Conservation (phyloP, 2,797 vertebrate species). For the Aeoliscus strigatus region DNA sequence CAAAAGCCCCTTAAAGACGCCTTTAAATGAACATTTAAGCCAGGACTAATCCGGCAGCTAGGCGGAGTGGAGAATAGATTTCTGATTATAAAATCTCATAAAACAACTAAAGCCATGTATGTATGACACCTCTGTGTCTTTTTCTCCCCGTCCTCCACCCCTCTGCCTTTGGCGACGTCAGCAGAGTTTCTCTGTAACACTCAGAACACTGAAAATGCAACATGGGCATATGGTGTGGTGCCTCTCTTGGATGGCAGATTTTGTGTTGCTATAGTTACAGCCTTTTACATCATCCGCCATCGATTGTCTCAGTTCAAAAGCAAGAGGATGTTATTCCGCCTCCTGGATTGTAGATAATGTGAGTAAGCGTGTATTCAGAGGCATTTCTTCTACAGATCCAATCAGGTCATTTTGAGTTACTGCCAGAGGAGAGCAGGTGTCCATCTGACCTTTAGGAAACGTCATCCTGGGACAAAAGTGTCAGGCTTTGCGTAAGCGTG, state of each 20-base stretch:
- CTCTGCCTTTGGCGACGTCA: too few species aligned
- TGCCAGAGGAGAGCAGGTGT: not conserved
- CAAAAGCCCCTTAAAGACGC: not conserved
- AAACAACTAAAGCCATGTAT: not conserved
- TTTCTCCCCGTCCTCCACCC: not conserved
- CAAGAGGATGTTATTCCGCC: not conserved
- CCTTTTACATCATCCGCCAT: slow-evolving; percentile 37
- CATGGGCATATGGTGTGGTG: slow-evolving; percentile 23
- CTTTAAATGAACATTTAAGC: too few species aligned
- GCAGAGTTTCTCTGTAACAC: slow-evolving; percentile 6
- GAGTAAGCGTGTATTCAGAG: not conserved
- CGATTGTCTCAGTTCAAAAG: slow-evolving; percentile 15
- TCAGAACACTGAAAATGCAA: slow-evolving; percentile 24
- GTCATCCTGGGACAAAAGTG: slow-evolving; percentile 32
- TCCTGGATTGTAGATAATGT: not conserved
- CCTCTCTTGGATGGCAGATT: slow-evolving; percentile 34
- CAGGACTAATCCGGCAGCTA: too few species aligned
- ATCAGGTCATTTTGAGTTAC: slow-evolving; percentile 1
- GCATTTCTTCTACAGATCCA: too few species aligned
- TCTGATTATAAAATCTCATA: too few species aligned
- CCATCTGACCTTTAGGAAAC: slow-evolving; percentile 37
- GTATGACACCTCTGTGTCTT: not conserved
- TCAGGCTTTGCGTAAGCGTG: slow-evolving; percentile 52
- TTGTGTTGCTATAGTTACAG: slow-evolving; percentile 58
- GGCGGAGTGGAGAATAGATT: too few species aligned